Evolutionary conservation across 2,113 vertebrate species (phyloP).

Genomic region (Silurus meridionalis): DNA sequence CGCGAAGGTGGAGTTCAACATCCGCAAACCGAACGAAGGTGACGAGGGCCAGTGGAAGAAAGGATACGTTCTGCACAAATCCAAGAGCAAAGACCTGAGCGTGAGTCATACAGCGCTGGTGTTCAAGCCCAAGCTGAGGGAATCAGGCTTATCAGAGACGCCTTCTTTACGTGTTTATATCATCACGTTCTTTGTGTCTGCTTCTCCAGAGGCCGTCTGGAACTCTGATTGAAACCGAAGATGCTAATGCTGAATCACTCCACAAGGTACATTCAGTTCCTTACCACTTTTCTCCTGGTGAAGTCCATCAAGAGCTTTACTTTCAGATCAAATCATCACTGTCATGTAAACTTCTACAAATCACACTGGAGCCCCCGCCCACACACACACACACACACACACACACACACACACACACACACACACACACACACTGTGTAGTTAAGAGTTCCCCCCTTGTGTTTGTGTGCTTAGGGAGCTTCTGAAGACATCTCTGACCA

Average conservation of each 20-base stretch:
- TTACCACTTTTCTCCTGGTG: too few species aligned
- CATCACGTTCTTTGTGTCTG: background rate
- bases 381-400: too few species aligned
- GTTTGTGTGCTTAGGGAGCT: conserved; percentile 65
- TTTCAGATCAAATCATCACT: background rate
- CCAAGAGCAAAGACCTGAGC: conserved; percentile 89
- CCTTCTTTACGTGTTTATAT: background rate
- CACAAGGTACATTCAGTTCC: conserved; percentile 35
- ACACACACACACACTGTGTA: too few species aligned
- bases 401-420: too few species aligned
- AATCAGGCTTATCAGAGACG: background rate
- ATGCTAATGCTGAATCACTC: conserved; percentile 47
- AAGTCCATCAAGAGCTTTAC: background rate
- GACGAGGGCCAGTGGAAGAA: conserved; percentile 89
- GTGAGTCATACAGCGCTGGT: background rate
- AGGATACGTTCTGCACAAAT: conserved; percentile 97
- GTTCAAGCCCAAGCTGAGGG: too few species aligned
- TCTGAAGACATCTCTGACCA: conserved; percentile 88
- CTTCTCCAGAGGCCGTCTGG: conserved; percentile 43
- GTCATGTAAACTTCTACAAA: background rate
- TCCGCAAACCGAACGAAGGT: conserved; percentile 96
- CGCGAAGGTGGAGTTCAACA: conserved; percentile 97
- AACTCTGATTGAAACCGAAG: conserved; percentile 54
- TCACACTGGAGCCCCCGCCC: too few species aligned
- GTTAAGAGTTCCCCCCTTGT: background rate